Conservation (phyloP, 1,140 invertebrate species). For the Lanistes nyassanus region DNA sequence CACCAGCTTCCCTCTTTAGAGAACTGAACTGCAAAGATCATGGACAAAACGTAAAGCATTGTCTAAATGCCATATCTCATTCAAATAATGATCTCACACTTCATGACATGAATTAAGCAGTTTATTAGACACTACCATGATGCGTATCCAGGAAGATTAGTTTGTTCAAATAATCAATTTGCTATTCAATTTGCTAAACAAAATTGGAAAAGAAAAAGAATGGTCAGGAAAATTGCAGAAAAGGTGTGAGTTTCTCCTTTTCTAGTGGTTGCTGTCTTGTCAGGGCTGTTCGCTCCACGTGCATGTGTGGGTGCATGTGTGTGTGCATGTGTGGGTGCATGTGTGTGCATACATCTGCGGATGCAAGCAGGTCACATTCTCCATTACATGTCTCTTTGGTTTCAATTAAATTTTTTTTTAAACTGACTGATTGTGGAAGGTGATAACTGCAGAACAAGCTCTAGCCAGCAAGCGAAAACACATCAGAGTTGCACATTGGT, state of each 20-base stretch:
- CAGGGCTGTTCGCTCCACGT: too few species aligned
- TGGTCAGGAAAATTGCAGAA: too few species aligned
- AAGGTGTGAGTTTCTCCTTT: too few species aligned
- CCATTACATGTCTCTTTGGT: background rate
- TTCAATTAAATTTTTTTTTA: background rate
- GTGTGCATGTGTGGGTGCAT: too few species aligned
- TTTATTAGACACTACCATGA: background rate
- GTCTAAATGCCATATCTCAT: too few species aligned
- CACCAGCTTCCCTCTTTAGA: background rate
- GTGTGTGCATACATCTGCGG: too few species aligned
- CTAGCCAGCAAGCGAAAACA: slow-evolving; percentile 53
- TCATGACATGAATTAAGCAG: background rate
- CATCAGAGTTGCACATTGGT: slow-evolving; percentile 50
- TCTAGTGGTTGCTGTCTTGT: too few species aligned
- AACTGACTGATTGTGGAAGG: slow-evolving; percentile 57
- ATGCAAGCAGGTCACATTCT: background rate
- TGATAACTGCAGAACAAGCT: slow-evolving; percentile 55
- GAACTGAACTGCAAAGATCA: background rate
- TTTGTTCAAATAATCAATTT: too few species aligned
- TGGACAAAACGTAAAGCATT: slow-evolving; percentile 3
- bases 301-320: too few species aligned
- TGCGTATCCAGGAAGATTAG: too few species aligned
- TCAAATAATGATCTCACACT: background rate
- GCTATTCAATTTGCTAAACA: too few species aligned
- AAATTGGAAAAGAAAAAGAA: too few species aligned